Evolutionary conservation across 2,797 vertebrate species (phyloP), one percentile per base, ranked within the genome.

Genomic region (Yasuhikotakia modesta): DNA sequence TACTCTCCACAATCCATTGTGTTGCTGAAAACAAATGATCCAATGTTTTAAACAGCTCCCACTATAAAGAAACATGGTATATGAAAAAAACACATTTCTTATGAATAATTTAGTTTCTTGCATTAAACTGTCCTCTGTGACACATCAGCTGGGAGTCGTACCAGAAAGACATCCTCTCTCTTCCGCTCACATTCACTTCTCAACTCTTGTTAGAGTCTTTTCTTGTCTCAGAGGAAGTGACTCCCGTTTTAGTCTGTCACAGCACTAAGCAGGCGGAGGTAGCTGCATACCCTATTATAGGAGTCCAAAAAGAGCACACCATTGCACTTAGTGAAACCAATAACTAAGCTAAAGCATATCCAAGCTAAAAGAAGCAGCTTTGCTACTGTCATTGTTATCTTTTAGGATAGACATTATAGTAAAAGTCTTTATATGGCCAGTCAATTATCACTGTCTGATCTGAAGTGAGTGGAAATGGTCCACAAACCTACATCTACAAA

Each of bases 121-220:
- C 90, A 92, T 93, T 93, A 91, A 91, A 89, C 83, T 89, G 90
- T 93, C 91, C 83, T 84, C 64, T 90, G 87, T 89, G 88, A 89
- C 4, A 87, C 87, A 89, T 91, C 89, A 90, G 82, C 87, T 90
- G 7, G 8, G 8, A 39, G 35, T 10, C 35, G 7, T 39, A 39
- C 8, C 35, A 39, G 35, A 8, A 39, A 39, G 35, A 39, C 35
- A 2, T 43, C 22, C 35, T 39, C 35, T 27, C 35, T 39, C 35
- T 39, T 10, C 24, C 21, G 13, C n/a, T 3, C 17, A 48, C 35
- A 17, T 30, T 57, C 21, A 67, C 50, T 57, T 46, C 39, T 46
- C 8, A 8, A 39, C 82, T 68, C 76, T 11, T 57, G 50, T 75
- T 66, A 75, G 66, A 65, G 50, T 66, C 63, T 57, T 45, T 66